Percentiles rank a stretch among this genome's conserved stretches.
These are phyloP conservation scores for Sesamia inferens DNA, from an alignment of 2,888 invertebrate species.

Conservation along the genomic window DNA sequence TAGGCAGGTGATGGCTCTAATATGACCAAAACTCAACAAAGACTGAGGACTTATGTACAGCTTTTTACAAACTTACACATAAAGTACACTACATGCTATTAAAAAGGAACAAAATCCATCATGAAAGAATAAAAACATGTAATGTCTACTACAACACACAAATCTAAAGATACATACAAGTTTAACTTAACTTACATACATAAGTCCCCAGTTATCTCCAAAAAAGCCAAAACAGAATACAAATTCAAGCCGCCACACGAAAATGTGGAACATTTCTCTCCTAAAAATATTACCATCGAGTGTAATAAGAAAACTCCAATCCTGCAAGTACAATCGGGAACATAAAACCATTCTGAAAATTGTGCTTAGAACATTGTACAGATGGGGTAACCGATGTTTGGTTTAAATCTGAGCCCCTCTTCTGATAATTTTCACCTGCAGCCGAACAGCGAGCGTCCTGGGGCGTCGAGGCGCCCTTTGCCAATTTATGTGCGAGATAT, in stretches of 20 bases:
- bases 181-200: constrained; percentile 12
- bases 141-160: not conserved
- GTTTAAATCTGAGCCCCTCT: constrained; percentile 85
- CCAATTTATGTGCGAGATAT: constrained; percentile 87
- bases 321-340: constrained; percentile 59
- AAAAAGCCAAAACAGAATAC: constrained; percentile 46
- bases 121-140: not conserved
- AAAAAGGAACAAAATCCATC: not conserved
- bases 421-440: constrained; percentile 89
- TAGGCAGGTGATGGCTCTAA: no score
- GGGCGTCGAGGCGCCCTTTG: constrained; percentile 67
- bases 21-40: no score
- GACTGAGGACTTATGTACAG: no score
- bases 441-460: constrained; percentile 61
- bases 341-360: constrained; percentile 63
- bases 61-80: not conserved
- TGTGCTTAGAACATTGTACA: constrained; percentile 62
- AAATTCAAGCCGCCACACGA: constrained; percentile 42
- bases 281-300: constrained; percentile 59
- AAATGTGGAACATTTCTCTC: constrained; percentile 48
- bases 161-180: not conserved
- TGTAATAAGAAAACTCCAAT: constrained; percentile 66
- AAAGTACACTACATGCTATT: not conserved
- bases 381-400: constrained; percentile 79
- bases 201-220: constrained; percentile 53